A percentile compares a stretch with the other conserved stretches of the same genome.
These are phyloP conservation scores for Microtus obscurus DNA, from an alignment of 2,797 vertebrate species.

Conservation along the genomic window DNA sequence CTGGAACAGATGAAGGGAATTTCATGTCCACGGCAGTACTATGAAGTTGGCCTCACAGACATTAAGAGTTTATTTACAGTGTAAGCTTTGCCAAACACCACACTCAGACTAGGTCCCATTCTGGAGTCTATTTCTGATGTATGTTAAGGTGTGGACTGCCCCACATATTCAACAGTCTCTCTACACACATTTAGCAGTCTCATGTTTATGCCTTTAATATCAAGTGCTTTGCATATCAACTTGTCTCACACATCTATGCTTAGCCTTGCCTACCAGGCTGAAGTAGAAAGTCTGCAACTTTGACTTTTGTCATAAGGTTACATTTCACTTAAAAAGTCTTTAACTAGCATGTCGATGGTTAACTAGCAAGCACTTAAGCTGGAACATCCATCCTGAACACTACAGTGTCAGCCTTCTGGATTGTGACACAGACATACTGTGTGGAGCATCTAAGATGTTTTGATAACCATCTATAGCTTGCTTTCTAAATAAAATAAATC, in stretches of 20 bases:
- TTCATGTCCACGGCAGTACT: conserved; percentile 69
- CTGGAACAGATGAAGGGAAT: conserved; percentile 37
- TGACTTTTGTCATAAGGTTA: conserved; percentile 62
- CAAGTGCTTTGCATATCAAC: conserved; percentile 67
- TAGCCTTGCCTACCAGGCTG: conserved; percentile 45
- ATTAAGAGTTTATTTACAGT: conserved; percentile 79
- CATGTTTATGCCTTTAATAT: conserved; percentile 52
- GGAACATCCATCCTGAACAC: conserved; percentile 41
- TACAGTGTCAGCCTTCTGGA: not conserved
- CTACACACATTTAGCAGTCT: conserved; percentile 50
- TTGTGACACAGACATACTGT: not conserved
- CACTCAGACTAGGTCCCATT: conserved; percentile 53
- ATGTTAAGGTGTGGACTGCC: not conserved
- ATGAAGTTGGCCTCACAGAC: conserved; percentile 54
- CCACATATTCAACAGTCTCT: conserved; percentile 21
- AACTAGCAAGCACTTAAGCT: not conserved
- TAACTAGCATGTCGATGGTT: conserved; percentile 53
- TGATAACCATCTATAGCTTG: not conserved
- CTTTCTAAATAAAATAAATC: conserved; percentile 34
- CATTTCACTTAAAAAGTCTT: conserved; percentile 55
- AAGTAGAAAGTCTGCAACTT: conserved; percentile 25
- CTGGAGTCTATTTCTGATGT: conserved; percentile 60
- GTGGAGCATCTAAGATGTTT: conserved; percentile 31
- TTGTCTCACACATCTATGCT: conserved; percentile 45
- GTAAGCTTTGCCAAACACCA: conserved; percentile 68